phyloP scores from a whole-genome alignment of 2,797 vertebrate genomes.

The Halcyon badia region DNA sequence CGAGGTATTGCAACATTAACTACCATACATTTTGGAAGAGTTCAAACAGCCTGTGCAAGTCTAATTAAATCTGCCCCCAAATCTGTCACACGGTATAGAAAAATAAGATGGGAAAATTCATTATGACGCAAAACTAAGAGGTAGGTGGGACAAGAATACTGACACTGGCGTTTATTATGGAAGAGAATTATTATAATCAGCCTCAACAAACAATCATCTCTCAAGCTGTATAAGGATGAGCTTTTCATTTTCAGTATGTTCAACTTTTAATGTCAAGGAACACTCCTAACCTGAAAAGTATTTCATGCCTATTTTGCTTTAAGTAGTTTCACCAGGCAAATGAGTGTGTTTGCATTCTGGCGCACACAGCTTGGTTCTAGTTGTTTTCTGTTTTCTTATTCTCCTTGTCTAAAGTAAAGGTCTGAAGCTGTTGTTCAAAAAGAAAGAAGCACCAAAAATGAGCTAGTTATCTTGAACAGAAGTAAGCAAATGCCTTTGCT shows the following conservation, averaged over 20 bases:
- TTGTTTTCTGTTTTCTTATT: background rate
- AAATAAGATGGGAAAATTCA: conserved; percentile 21
- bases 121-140: conserved; percentile 6
- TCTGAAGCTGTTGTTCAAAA: background rate
- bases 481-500: background rate
- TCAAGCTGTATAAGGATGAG: conserved; percentile 10
- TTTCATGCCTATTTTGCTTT: background rate
- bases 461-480: background rate
- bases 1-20: conserved; percentile 34
- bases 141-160: background rate
- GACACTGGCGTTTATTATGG: background rate
- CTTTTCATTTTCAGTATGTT: conserved; percentile 27
- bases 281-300: background rate
- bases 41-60: background rate
- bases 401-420: background rate
- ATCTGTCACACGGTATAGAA: background rate
- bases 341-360: background rate
- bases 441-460: background rate
- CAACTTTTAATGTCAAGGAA: background rate
- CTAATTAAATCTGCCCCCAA: conserved; percentile 37
- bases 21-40: conserved; percentile 11
- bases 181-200: conserved; percentile 5
- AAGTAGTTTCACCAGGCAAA: background rate
- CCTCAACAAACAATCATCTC: conserved; percentile 26
- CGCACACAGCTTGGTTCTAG: background rate